phyloP scores from a whole-genome alignment of 2,888 invertebrate genomes.

The Ceraclea dissimilis region DNA sequence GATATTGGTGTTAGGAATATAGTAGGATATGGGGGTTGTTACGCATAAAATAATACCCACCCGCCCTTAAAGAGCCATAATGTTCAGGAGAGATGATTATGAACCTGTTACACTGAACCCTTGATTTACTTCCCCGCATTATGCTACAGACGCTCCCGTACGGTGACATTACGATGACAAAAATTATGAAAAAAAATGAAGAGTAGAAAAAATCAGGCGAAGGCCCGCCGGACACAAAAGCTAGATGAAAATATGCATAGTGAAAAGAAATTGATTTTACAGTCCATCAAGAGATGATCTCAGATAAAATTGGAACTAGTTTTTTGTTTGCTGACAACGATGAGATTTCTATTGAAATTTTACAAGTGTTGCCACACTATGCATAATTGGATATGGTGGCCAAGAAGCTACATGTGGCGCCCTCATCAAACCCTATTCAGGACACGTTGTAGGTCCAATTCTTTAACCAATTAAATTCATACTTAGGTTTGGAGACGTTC shows the following conservation, averaged over 20 bases:
- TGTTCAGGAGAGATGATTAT: not conserved
- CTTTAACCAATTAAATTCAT: too few relatives aligned
- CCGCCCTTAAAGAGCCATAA: not conserved
- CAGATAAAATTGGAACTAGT: too few relatives aligned
- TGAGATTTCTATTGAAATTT: too few relatives aligned
- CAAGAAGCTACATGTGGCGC: too few relatives aligned
- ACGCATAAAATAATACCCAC: not conserved
- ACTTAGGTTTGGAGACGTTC: too few relatives aligned
- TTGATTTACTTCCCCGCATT: not conserved
- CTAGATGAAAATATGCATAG: not conserved
- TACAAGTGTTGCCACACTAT: too few relatives aligned
- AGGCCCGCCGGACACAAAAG: not conserved
- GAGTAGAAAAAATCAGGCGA: not conserved
- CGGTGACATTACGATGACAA: not conserved
- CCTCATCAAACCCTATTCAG: too few relatives aligned
- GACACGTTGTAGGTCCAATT: too few relatives aligned
- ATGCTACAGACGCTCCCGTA: not conserved
- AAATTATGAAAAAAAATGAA: not conserved
- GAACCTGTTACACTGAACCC: constrained; percentile 1
- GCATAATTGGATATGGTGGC: too few relatives aligned
- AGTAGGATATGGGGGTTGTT: not conserved
- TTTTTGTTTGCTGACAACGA: too few relatives aligned
- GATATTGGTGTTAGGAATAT: too few relatives aligned
- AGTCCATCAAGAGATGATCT: not conserved
- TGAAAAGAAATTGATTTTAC: not conserved